These are phyloP conservation scores for Meandrina meandrites DNA, from an alignment of 92 coral and sea anemone genomes.

Conservation along the genomic window DNA sequence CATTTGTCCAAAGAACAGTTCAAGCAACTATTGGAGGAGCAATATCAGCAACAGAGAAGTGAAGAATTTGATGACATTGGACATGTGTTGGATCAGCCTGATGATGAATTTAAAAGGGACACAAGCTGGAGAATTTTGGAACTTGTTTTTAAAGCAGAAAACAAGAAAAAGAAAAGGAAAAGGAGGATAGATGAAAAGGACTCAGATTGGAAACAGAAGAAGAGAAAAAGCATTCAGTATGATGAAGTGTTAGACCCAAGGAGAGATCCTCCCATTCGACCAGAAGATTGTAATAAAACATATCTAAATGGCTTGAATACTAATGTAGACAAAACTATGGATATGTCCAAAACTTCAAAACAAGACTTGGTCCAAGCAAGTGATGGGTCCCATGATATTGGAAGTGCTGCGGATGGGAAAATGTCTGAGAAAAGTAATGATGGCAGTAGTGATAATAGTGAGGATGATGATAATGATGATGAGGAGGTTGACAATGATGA, in stretches of 20 bases:
- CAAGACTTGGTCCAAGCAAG: not conserved
- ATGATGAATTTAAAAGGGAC: not conserved
- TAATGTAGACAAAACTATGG: not conserved
- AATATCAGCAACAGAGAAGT: constrained; percentile 6
- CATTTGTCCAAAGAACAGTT: constrained; percentile 28
- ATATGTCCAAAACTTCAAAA: not conserved
- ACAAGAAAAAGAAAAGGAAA: not conserved
- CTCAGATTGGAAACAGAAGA: constrained; percentile 3
- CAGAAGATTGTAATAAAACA: not conserved
- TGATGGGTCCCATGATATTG: not conserved
- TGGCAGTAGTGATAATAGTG: not conserved
- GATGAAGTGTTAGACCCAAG: not conserved
- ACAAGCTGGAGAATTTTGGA: constrained; percentile 36
- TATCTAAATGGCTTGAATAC: not conserved
- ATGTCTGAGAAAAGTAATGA: no score
- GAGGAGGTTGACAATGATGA: not conserved
- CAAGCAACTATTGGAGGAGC: constrained; percentile 32
- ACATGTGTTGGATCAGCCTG: constrained; percentile 17
- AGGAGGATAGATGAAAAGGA: not conserved
- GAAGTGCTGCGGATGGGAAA: not conserved
- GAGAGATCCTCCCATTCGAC: not conserved
- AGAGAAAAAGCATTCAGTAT: not conserved
- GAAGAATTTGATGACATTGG: constrained; percentile 42
- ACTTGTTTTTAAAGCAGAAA: constrained; percentile 35
- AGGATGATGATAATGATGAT: not conserved